Evolutionary conservation across 2,113 vertebrate species (phyloP), one percentile per base, ranked within the genome.

Genomic region (Fregetta grallaria): DNA sequence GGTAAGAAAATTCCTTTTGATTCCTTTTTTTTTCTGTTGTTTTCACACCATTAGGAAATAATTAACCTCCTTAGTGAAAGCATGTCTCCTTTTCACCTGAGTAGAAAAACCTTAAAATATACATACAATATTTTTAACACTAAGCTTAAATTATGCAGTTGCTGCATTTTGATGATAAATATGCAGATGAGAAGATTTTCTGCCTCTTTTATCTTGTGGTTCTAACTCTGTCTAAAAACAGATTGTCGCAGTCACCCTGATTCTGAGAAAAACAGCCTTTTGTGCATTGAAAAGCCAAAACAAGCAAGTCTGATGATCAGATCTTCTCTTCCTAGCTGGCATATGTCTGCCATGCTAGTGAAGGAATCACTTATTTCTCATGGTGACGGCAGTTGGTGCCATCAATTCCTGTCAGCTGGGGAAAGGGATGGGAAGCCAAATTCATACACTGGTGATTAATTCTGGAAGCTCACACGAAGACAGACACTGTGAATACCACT

Each of bases 21-120:
- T 96, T 93, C 63, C 40, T 92, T 94, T 92, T 94, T 94, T 88
- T 94, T 89, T 49, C 67, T 91, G 91, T 95, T 96, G 94, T 96
- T 96, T 95, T 96, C 94, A 96, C 96, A 97, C 96, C 96, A 96
- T 98, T 97, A 98, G 94, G 96, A 98, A 98, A 98, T 98, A 98
- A 98, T 98, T 97, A 98, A 97, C 96, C 94, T 97, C 96, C 94
- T 96, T 96, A 96, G 94, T 96, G 92, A 96, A 97, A 96, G 94
- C 95, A 94, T 96, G 67, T 91, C 94, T 98, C 97, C 98, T 96
- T 97, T 97, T 98, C 97, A 97, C 97, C 97, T 67, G 89, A 95
- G 95, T 95, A 96, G 84, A 87, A 97, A 97, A 98, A 97, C 97
- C 97, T 97, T 97, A 97, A 97, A 98, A 98, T 98, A 98, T 95